These are phyloP conservation scores for Scaptomyza parva DNA, from an alignment of 2,888 invertebrate genomes.

Conservation along the genomic window DNA sequence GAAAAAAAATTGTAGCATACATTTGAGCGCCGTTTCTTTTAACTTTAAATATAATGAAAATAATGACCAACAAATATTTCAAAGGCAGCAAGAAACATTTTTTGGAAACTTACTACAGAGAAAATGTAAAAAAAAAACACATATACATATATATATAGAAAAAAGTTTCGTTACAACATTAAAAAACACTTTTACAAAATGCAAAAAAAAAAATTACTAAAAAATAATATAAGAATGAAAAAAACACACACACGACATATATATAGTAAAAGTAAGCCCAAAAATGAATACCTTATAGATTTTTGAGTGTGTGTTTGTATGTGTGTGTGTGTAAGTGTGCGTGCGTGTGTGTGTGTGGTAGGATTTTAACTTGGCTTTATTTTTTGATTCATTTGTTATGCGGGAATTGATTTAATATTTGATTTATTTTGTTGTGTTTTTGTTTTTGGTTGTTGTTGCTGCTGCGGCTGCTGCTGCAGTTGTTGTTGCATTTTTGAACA, in stretches of 20 bases:
- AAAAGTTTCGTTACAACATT: constrained; percentile 47
- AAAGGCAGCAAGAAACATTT: constrained; percentile 61
- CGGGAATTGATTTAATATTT: constrained; percentile 11
- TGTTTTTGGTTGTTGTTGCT: constrained; percentile 41
- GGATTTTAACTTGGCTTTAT: constrained; percentile 45
- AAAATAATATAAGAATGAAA: constrained; percentile 5
- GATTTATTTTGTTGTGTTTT: constrained; percentile 13
- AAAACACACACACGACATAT: constrained; percentile 45
- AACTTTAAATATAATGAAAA: constrained; percentile 5
- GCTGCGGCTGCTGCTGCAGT: constrained; percentile 27
- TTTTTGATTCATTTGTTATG: constrained; percentile 48
- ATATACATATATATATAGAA: constrained; percentile 23
- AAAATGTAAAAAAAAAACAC: constrained; percentile 17
- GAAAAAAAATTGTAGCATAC: constrained; percentile 71
- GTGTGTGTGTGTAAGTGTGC: constrained; percentile 5
- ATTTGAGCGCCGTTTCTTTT: constrained; percentile 53
- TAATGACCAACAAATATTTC: constrained; percentile 29
- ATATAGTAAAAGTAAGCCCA: constrained; percentile 27
- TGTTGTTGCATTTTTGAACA: constrained; percentile 40
- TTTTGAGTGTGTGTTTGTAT: constrained; percentile 10
- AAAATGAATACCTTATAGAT: constrained; percentile 14
- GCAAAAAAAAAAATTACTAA: constrained; percentile 42
- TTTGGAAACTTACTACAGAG: constrained; percentile 38
- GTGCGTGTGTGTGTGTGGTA: constrained; percentile 21
- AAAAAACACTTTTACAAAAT: constrained; percentile 57